Conservation (phyloP, 2,888 invertebrate genomes). For the Oegoconia quadripuncta region DNA sequence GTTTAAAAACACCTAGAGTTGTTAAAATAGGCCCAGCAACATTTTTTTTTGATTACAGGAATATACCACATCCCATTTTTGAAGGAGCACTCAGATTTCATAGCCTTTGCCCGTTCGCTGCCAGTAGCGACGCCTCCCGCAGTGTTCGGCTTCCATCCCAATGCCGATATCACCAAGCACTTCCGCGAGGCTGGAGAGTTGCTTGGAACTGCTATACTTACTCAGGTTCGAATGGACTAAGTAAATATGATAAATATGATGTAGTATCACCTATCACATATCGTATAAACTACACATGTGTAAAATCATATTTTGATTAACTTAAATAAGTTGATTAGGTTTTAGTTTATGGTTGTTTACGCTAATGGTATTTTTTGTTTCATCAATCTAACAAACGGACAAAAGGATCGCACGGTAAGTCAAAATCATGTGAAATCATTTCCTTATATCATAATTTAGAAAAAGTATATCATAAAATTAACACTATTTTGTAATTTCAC, state of each 20-base stretch:
- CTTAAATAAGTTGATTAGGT: no score
- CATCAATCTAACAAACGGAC: slow-evolving; percentile 23
- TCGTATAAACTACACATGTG: background rate
- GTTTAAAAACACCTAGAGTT: no score
- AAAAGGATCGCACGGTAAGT: slow-evolving; percentile 69
- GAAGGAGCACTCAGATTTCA: slow-evolving; percentile 85
- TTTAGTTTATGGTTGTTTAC: background rate
- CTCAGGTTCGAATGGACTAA: slow-evolving; percentile 80
- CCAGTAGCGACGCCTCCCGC: slow-evolving; percentile 89
- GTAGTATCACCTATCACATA: no score
- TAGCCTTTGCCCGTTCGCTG: slow-evolving; percentile 82
- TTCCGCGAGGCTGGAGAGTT: slow-evolving; percentile 90
- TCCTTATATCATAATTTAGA: no score
- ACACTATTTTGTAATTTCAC: slow-evolving; percentile 32
- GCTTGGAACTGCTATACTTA: slow-evolving; percentile 85
- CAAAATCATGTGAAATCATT: no score
- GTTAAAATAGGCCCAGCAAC: no score
- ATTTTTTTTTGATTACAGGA: slow-evolving; percentile 59
- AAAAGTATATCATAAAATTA: no score
- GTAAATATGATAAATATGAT: no score
- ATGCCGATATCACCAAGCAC: slow-evolving; percentile 95
- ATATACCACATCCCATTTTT: slow-evolving; percentile 85
- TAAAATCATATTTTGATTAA: background rate
- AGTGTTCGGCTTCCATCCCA: slow-evolving; percentile 95
- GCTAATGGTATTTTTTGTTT: slow-evolving; percentile 19